phyloP scores from a whole-genome alignment of 2,113 vertebrate genomes.

The Gracilinanus agilis region DNA sequence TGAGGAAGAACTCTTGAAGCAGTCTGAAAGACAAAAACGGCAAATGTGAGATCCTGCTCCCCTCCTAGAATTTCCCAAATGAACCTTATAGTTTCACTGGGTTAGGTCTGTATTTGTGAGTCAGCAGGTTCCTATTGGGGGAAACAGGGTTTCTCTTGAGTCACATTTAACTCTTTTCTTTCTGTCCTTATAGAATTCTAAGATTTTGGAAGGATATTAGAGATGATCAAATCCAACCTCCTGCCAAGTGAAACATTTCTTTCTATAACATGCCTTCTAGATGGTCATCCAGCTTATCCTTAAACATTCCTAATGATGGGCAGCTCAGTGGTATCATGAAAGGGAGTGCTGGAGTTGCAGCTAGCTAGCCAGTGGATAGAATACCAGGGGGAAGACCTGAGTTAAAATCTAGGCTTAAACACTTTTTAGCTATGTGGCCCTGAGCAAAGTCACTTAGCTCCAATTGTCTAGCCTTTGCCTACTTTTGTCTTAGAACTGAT shows the following conservation, averaged over 20 bases:
- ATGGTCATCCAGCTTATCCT: neutral
- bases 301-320: neutral
- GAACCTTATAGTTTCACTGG: neutral
- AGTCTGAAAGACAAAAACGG: constrained; percentile 81
- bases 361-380: too few relatives aligned
- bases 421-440: too few relatives aligned
- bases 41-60: constrained; percentile 87
- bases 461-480: too few relatives aligned
- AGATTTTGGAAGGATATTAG: neutral
- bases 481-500: too few relatives aligned
- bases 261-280: neutral
- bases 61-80: neutral
- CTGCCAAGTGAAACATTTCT: neutral
- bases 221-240: neutral
- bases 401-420: too few relatives aligned
- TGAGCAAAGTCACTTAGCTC: too few relatives aligned
- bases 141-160: neutral
- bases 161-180: neutral
- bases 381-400: too few relatives aligned
- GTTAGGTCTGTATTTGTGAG: neutral
- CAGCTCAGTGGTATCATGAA: neutral
- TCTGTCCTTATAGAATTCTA: neutral
- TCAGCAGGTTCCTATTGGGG: neutral
- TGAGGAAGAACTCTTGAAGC: constrained; percentile 86
- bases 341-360: neutral